Conservation (phyloP, 92 coral and sea anemone species). For the Diadumene lineata region DNA sequence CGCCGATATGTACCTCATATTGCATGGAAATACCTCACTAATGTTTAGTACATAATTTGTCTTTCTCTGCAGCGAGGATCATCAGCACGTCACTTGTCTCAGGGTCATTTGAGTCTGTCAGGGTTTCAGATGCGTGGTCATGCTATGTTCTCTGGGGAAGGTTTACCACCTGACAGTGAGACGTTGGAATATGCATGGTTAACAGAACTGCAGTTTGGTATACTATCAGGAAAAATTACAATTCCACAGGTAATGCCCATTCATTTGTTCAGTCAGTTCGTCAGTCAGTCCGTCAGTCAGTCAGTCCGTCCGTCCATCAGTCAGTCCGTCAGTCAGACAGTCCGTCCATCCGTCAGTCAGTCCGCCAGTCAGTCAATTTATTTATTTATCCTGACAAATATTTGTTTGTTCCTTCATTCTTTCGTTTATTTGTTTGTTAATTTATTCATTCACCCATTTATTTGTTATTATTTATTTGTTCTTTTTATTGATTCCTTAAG, state of each 20-base stretch:
- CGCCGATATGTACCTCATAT: too few relatives aligned
- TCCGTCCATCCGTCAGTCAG: too few relatives aligned
- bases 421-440: neutral
- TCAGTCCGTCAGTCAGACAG: too few relatives aligned
- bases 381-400: too few relatives aligned
- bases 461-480: too few relatives aligned
- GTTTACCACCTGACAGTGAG: slow-evolving; percentile 90
- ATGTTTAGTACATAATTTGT: too few relatives aligned
- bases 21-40: too few relatives aligned
- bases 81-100: slow-evolving; percentile 69
- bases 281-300: too few relatives aligned
- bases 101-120: slow-evolving; percentile 88
- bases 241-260: slow-evolving; percentile 92
- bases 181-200: slow-evolving; percentile 98
- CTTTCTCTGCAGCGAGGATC: slow-evolving; percentile 71
- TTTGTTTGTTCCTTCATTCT: neutral
- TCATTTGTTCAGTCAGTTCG: too few relatives aligned
- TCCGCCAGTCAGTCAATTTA: too few relatives aligned
- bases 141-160: slow-evolving; percentile 95
- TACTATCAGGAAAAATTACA: slow-evolving; percentile 87
- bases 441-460: neutral
- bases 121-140: slow-evolving; percentile 98
- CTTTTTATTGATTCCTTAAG: too few relatives aligned
- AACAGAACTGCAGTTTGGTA: slow-evolving; percentile 91
- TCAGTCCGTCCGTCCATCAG: too few relatives aligned